Conservation (phyloP, 2,888 invertebrate species). For the Mongoloraphidia duomilia region DNA sequence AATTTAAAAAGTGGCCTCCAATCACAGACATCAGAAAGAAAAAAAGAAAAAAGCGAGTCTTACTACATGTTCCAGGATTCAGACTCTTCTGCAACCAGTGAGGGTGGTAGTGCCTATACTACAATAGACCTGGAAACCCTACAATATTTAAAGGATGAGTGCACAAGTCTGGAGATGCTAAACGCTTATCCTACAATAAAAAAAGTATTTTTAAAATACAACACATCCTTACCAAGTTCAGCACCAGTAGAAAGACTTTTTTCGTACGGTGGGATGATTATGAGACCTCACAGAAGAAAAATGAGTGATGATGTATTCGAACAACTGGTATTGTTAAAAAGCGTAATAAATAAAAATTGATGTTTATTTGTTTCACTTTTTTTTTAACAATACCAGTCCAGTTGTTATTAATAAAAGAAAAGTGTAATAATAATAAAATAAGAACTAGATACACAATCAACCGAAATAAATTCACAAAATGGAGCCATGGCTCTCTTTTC, state of each 20-base stretch:
- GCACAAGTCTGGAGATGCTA: constrained; percentile 5
- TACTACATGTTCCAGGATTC: constrained; percentile 2
- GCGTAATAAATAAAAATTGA: too few relatives aligned
- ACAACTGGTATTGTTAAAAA: constrained; percentile 1
- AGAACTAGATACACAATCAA: too few relatives aligned
- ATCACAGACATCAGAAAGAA: background rate
- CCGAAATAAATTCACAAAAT: too few relatives aligned
- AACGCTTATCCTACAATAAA: constrained; percentile 7
- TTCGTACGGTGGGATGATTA: constrained; percentile 11
- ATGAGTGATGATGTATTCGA: constrained; percentile 10
- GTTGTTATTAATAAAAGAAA: too few relatives aligned
- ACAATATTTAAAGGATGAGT: constrained; percentile 7
- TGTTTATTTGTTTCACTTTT: too few relatives aligned
- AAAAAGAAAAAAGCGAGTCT: background rate
- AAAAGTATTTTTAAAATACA: constrained; percentile 9
- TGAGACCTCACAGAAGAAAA: constrained; percentile 10
- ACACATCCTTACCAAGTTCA: constrained; percentile 8
- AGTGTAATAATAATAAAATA: too few relatives aligned
- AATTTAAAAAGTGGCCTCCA: constrained; percentile 1
- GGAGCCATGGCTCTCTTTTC: too few relatives aligned
- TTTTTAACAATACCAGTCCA: too few relatives aligned
- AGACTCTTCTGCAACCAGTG: constrained; percentile 2
- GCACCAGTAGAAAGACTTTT: constrained; percentile 9
- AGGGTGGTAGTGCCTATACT: background rate
- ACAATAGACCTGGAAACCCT: constrained; percentile 8